Evolutionary conservation across 2,797 vertebrate genomes (phyloP), one percentile per base, ranked within the genome.

Genomic region (Heliangelus exortis): DNA sequence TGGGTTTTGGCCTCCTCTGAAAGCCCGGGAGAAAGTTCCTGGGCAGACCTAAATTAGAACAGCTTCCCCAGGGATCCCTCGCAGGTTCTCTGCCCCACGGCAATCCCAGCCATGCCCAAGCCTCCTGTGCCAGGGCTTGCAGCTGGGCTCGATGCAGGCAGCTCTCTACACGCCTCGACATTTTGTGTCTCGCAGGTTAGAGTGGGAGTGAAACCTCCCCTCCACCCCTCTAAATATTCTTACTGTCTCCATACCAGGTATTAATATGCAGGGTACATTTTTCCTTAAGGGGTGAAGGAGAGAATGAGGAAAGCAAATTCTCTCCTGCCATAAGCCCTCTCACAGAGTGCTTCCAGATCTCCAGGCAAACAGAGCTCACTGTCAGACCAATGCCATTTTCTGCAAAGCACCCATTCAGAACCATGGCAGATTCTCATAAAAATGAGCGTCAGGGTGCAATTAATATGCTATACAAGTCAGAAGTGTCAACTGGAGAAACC

Each of bases 51-150:
- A 47, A 90, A 74, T 65, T 54, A 76, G 23, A 78, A 71, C 69
- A 94, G 82, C 69, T 91, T 91, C 85, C 82, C 73, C 63, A 78
- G 59, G 92, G 76, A 87, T 93, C 69, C 87, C 79, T 87, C 0
- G 0, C 58, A 88, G 85, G 67, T 92, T 87, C 87, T 86, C 77
- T 96, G 71, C 85, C 93, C 87, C 6, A 1, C 29, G 58, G 93
- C 53, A 8, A 89, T 71, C 74, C 71, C 71, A 88, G 76, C 91
- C 80, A 0, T 88, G 87, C 89, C 87, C 83, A 77, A 91, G 71
- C 31, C 55, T 91, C 28, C 77, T 73, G 18, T 89, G 95, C 86
- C 92, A 93, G 74, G 84, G 86, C 88, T 95, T 93, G 90, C 90
- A 96, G 84, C 87, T 88, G 75, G 79, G 95, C 85, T 88, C 13